These are phyloP conservation scores for Temnothorax nylanderi DNA, from an alignment of 1,140 invertebrate genomes.

Conservation along the genomic window DNA sequence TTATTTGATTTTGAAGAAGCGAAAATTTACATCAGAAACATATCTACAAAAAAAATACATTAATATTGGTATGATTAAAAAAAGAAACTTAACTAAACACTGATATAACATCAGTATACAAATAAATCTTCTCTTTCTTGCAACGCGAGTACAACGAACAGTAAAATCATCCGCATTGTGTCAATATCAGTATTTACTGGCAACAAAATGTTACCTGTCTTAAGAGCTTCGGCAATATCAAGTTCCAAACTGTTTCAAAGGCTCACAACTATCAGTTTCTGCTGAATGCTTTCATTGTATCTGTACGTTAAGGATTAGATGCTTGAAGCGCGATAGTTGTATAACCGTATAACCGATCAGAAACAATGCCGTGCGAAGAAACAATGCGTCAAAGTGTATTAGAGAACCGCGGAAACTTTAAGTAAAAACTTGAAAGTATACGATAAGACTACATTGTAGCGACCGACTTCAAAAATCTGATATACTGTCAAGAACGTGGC, in stretches of 20 bases:
- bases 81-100: neutral
- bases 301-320: conserved; percentile 26
- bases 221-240: conserved; percentile 33
- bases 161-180: neutral
- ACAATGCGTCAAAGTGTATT: conserved; percentile 13
- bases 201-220: neutral
- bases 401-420: neutral
- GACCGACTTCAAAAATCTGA: too few relatives aligned
- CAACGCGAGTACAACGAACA: neutral
- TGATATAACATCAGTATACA: neutral
- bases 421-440: neutral
- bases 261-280: conserved; percentile 37
- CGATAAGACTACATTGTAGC: neutral
- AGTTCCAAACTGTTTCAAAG: conserved; percentile 35
- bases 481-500: too few relatives aligned
- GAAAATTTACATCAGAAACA: neutral
- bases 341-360: neutral
- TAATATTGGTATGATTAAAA: neutral
- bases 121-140: neutral
- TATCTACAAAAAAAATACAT: neutral
- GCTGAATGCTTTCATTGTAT: conserved; percentile 40
- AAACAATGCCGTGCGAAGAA: conserved; percentile 6
- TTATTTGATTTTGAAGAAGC: conserved; percentile 11
- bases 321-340: conserved; percentile 17
- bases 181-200: neutral